These are phyloP conservation scores for Antheraea mylitta DNA, from an alignment of 1,140 invertebrate species.

Conservation along the genomic window DNA sequence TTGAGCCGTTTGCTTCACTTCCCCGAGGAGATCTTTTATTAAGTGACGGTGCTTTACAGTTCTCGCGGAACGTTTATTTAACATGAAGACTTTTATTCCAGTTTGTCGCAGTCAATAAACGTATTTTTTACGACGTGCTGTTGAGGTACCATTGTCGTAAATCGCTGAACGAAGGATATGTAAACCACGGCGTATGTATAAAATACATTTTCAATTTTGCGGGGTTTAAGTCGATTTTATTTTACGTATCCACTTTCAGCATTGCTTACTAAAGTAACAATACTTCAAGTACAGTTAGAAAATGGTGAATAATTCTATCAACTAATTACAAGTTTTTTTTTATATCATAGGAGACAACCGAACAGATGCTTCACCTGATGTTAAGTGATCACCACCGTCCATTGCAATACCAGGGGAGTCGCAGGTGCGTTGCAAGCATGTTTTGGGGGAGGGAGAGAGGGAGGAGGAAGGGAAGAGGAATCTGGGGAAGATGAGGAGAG, in stretches of 20 bases:
- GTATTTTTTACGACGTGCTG: constrained; percentile 17
- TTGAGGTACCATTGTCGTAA: background rate
- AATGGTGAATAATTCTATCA: too few species aligned
- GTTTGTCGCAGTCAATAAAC: constrained; percentile 14
- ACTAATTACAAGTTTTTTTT: too few species aligned
- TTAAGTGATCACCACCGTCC: too few species aligned
- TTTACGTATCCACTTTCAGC: background rate
- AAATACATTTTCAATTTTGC: background rate
- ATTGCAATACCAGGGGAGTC: too few species aligned
- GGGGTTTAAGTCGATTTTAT: too few species aligned
- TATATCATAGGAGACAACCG: too few species aligned
- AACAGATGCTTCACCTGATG: too few species aligned
- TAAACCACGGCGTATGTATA: background rate
- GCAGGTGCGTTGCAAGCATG: too few species aligned
- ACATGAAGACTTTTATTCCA: constrained; percentile 24
- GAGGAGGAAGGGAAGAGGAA: too few species aligned
- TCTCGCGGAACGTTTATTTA: constrained; percentile 33
- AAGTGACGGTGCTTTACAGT: constrained; percentile 62
- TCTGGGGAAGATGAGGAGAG: too few species aligned
- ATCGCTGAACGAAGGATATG: background rate
- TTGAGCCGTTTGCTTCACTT: constrained; percentile 67
- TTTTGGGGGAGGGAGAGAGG: too few species aligned
- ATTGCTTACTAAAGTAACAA: background rate
- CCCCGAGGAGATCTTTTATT: constrained; percentile 66
- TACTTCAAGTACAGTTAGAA: too few species aligned